These are phyloP conservation scores for Pantala flavescens DNA, from an alignment of 1,140 invertebrate genomes.

Conservation along the genomic window DNA sequence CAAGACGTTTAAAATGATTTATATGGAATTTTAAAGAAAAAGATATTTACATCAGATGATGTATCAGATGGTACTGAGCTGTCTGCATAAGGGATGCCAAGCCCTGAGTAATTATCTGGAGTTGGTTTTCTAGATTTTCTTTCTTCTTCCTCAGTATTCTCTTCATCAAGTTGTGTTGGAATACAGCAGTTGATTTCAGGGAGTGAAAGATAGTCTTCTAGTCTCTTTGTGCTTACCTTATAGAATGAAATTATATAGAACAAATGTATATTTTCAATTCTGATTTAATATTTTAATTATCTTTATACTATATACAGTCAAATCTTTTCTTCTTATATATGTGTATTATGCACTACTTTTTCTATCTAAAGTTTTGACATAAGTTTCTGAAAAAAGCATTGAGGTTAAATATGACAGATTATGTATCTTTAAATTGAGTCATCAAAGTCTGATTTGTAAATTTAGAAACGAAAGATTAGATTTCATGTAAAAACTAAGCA, in stretches of 20 bases:
- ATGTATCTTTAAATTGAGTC: too few species aligned
- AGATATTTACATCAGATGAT: background rate
- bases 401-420: too few species aligned
- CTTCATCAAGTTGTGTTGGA: background rate
- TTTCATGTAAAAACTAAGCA: too few species aligned
- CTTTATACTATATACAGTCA: too few species aligned
- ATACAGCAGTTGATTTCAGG: slow-evolving; percentile 40
- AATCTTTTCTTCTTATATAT: too few species aligned
- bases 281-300: slow-evolving; percentile 18
- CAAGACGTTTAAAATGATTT: too few species aligned
- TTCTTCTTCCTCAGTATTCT: background rate
- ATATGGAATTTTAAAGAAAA: background rate
- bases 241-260: slow-evolving; percentile 26
- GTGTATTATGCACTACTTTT: too few species aligned
- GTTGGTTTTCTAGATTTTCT: background rate
- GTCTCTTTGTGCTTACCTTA: slow-evolving; percentile 52
- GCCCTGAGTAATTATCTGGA: background rate
- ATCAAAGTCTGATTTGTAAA: too few species aligned
- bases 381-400: too few species aligned
- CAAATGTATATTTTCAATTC: slow-evolving; percentile 19
- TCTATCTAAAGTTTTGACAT: too few species aligned
- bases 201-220: slow-evolving; percentile 53
- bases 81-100: background rate
- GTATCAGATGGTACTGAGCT: background rate
- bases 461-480: too few species aligned